Conservation (phyloP, 2,888 invertebrate species). For the Balanococcus diminutus region DNA sequence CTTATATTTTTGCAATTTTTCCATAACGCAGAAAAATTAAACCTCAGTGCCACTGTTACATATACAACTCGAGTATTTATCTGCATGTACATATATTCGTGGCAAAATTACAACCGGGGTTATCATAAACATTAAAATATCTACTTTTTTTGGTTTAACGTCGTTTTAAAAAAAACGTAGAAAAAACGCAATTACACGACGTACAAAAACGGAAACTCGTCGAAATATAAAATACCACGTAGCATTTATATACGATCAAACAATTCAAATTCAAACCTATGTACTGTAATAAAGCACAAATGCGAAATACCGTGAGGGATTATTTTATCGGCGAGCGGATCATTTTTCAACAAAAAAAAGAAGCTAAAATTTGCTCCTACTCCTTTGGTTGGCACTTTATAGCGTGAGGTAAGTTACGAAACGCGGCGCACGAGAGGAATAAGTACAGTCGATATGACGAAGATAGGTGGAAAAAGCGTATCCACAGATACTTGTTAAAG, state of each 20-base stretch:
- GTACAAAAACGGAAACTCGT: neutral
- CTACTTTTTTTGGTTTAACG: neutral
- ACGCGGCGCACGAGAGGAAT: neutral
- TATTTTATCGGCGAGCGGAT: neutral
- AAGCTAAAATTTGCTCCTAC: neutral
- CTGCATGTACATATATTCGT: no score
- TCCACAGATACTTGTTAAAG: constrained; percentile 45
- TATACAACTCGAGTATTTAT: no score
- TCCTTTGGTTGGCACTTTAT: neutral
- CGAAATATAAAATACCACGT: neutral
- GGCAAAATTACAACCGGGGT: neutral
- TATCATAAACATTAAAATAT: neutral
- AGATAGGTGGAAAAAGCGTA: constrained; percentile 7
- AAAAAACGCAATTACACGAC: neutral
- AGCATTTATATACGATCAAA: neutral
- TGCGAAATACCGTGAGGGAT: neutral
- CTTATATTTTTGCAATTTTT: neutral
- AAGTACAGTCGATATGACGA: neutral
- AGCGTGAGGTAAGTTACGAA: neutral
- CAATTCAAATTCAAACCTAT: neutral
- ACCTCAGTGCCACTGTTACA: neutral
- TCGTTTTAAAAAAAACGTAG: no score
- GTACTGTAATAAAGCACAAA: constrained; percentile 1
- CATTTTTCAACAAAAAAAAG: neutral
- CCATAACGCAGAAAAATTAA: neutral